These are phyloP conservation scores for Charanyca ferruginea DNA, from an alignment of 2,888 invertebrate species.

Conservation along the genomic window DNA sequence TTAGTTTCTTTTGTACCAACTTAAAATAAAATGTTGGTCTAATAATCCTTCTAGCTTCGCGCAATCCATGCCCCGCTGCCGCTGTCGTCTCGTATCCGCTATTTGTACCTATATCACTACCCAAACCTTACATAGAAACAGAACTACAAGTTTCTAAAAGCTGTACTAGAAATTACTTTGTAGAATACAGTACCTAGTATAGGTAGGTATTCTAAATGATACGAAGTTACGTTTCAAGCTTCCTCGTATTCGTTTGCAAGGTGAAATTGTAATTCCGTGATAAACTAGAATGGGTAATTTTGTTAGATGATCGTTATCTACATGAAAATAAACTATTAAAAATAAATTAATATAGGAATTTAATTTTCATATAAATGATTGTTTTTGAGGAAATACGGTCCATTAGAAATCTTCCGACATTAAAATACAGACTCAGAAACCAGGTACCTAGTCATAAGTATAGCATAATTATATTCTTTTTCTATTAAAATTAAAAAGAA, in stretches of 20 bases:
- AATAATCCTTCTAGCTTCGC: too few relatives aligned
- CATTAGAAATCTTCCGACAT: too few relatives aligned
- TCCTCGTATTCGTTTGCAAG: background rate
- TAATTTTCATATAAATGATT: too few relatives aligned
- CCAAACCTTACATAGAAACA: conserved; percentile 33
- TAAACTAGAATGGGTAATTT: conserved; percentile 9
- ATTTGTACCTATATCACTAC: background rate
- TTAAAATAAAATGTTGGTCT: too few relatives aligned
- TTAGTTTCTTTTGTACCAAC: too few relatives aligned
- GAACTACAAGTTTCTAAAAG: conserved; percentile 40
- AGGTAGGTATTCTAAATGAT: conserved; percentile 15
- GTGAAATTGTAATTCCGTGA: conserved; percentile 2
- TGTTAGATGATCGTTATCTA: background rate
- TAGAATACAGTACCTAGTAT: conserved; percentile 43
- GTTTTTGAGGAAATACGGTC: too few relatives aligned
- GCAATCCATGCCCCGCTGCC: background rate
- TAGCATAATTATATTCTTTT: too few relatives aligned
- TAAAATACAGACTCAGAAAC: too few relatives aligned
- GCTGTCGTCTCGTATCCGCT: background rate
- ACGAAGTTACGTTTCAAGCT: conserved; percentile 13
- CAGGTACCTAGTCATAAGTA: too few relatives aligned
- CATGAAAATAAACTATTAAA: too few relatives aligned
- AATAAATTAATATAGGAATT: too few relatives aligned
- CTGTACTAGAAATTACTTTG: conserved; percentile 45
- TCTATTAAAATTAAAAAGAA: too few relatives aligned